A percentile compares a stretch with the other conserved stretches of the same genome.
These are phyloP conservation scores for Loxodonta africana DNA, from an alignment of 2,113 vertebrate genomes.

Conservation along the genomic window DNA sequence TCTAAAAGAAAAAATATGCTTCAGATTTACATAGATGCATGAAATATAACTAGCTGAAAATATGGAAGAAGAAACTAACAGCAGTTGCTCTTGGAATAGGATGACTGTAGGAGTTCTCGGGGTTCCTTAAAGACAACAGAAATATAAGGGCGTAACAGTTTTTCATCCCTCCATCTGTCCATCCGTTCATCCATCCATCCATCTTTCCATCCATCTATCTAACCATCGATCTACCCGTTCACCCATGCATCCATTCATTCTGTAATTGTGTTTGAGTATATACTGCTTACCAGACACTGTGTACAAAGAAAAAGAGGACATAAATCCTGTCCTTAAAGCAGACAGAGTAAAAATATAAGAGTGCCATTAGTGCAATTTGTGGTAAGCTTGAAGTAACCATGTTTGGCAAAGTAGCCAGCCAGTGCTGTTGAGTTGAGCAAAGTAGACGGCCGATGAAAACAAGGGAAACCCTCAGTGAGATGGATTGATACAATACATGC, in stretches of 20 bases:
- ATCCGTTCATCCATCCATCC: no score
- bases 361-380: not conserved
- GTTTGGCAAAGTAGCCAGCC: not conserved
- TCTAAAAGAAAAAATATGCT: conserved; percentile 55
- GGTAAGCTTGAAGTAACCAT: not conserved
- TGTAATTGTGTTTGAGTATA: not conserved
- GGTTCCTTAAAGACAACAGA: not conserved
- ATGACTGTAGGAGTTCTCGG: not conserved
- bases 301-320: not conserved
- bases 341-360: not conserved
- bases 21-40: conserved; percentile 22
- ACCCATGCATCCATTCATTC: not conserved
- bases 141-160: not conserved
- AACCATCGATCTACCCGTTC: not conserved
- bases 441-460: not conserved
- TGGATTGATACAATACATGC: not conserved
- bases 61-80: not conserved
- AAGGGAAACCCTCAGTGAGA: not conserved
- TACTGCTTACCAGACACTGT: not conserved
- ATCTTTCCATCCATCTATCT: not conserved
- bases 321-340: not conserved
- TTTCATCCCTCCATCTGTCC: not conserved
- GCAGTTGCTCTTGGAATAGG: not conserved
- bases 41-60: conserved; percentile 3
- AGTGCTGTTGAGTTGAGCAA: not conserved